Evolutionary conservation across 2,888 invertebrate genomes (phyloP).

Genomic region (Agrotis exclamationis): DNA sequence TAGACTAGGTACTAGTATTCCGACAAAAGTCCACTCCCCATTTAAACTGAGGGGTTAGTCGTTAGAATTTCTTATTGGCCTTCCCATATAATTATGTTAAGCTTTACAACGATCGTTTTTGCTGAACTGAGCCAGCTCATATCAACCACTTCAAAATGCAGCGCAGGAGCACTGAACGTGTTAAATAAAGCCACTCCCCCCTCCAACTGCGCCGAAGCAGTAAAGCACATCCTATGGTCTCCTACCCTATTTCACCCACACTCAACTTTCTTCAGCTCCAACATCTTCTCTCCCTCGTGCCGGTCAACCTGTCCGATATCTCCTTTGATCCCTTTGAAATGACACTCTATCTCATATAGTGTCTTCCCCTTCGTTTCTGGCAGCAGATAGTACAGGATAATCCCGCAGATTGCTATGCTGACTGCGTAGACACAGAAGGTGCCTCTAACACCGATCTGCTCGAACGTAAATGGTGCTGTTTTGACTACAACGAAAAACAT

Average conservation of each 20-base stretch:
- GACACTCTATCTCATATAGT: conserved; percentile 92
- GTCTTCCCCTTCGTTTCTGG: conserved; percentile 94
- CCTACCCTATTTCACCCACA: conserved; percentile 77
- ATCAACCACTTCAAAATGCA: background rate
- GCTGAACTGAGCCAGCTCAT: background rate
- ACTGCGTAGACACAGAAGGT: conserved; percentile 92
- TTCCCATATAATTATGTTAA: conserved; percentile 6
- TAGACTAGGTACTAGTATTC: background rate
- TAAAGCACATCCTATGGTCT: conserved; percentile 76
- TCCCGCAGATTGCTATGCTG: conserved; percentile 89
- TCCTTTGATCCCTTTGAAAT: conserved; percentile 82
- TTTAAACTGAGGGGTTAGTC: no score
- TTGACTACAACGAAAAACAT: conserved; percentile 93
- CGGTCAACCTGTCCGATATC: conserved; percentile 57
- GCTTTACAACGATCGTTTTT: background rate
- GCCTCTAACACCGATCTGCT: conserved; percentile 89
- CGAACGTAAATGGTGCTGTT: conserved; percentile 91
- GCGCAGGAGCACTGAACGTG: conserved; percentile 46
- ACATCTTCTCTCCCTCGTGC: conserved; percentile 81
- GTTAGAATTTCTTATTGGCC: background rate
- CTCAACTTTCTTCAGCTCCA: conserved; percentile 82
- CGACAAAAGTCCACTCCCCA: no score
- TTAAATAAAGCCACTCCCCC: conserved; percentile 44
- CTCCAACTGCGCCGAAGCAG: conserved; percentile 68
- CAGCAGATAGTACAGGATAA: conserved; percentile 91